Percentiles rank a stretch among this genome's conserved stretches.
These are phyloP conservation scores for Crotalus tigris DNA, from an alignment of 2,113 vertebrate species.

Conservation along the genomic window DNA sequence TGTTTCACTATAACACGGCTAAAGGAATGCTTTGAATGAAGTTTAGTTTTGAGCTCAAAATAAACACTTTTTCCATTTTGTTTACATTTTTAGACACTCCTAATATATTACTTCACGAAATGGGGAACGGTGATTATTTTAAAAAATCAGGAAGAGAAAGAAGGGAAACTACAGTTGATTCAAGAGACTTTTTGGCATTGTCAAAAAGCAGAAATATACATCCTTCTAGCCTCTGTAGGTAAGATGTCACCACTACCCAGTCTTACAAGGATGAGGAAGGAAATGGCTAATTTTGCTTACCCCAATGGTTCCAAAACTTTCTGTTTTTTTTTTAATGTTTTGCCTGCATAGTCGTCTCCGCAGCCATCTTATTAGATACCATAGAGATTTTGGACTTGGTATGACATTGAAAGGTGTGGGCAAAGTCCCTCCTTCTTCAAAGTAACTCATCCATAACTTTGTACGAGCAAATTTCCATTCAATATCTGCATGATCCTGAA, in stretches of 20 bases:
- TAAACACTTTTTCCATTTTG: too few species aligned
- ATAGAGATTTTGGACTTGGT: conserved; percentile 92
- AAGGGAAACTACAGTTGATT: not conserved
- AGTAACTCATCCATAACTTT: conserved; percentile 99
- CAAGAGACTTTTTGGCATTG: not conserved
- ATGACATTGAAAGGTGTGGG: conserved; percentile 97
- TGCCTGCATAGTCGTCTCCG: conserved; percentile 80
- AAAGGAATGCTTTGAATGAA: too few species aligned
- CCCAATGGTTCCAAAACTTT: conserved; percentile 89
- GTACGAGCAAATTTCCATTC: conserved; percentile 99
- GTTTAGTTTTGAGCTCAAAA: too few species aligned
- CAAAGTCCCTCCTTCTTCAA: conserved; percentile 96
- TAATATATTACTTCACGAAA: not conserved
- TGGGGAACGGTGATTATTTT: not conserved
- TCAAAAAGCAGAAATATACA: not conserved
- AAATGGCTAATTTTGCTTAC: conserved; percentile 69
- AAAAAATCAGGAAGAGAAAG: not conserved
- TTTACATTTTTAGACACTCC: too few species aligned
- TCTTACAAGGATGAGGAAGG: not conserved
- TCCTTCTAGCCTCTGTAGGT: not conserved
- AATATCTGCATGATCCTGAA: conserved; percentile 95
- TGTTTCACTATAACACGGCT: too few species aligned
- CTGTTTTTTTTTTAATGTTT: conserved; percentile 75
- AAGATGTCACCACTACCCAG: not conserved
- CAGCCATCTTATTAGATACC: conserved; percentile 86